Evolutionary conservation across 2,888 invertebrate genomes (phyloP).

Genomic region (Pammene aurita): DNA sequence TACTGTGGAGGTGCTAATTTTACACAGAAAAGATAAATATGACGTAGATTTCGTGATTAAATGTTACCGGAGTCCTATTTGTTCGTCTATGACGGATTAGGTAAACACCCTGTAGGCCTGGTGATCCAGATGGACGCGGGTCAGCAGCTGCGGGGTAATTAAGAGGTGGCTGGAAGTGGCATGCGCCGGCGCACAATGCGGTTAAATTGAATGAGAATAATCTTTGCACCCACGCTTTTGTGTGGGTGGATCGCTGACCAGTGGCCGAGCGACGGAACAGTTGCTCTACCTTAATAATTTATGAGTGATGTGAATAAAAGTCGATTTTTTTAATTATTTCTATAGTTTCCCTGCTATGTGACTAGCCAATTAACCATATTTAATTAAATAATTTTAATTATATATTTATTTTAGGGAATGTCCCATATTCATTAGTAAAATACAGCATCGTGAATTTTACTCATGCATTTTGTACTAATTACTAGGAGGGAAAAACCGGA

Average conservation of each 20-base stretch:
- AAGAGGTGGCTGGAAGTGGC: conserved; percentile 82
- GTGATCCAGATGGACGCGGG: conserved; percentile 80
- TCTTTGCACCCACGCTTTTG: conserved; percentile 83
- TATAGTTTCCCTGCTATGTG: too few species aligned
- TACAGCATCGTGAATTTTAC: too few species aligned
- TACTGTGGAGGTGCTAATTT: too few species aligned
- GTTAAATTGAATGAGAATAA: conserved; percentile 83
- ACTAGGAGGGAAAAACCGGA: too few species aligned
- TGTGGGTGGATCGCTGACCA: conserved; percentile 82
- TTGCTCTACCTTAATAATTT: conserved; percentile 63
- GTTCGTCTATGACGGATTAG: conserved; percentile 17
- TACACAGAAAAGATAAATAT: too few species aligned
- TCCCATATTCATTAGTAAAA: too few species aligned
- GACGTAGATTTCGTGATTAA: too few species aligned
- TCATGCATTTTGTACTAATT: too few species aligned
- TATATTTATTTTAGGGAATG: too few species aligned
- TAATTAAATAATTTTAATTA: too few species aligned
- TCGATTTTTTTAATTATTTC: neutral
- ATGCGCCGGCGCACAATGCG: conserved; percentile 82
- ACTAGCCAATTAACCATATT: too few species aligned
- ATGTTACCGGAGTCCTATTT: neutral
- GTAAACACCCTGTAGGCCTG: conserved; percentile 65
- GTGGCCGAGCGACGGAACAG: conserved; percentile 50
- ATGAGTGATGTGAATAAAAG: neutral
- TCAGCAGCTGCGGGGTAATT: conserved; percentile 82